Base-by-base conservation (phyloP, 1,140 invertebrate genomes). In the Drosophila tropicalis region DNA sequence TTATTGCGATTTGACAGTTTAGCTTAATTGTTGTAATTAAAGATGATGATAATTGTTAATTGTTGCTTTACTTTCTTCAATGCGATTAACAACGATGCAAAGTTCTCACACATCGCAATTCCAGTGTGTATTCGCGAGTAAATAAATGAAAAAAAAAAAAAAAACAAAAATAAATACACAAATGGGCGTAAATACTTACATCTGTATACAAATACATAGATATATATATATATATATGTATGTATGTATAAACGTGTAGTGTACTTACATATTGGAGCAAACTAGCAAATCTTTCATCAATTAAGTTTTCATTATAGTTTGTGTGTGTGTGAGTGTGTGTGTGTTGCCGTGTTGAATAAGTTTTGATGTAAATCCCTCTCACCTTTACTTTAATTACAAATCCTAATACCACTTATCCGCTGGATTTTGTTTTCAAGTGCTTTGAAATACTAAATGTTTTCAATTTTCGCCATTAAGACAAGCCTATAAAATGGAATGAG, bases 401-500 rank as follows among this genome's bases (percentile, higher is more conserved):
- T 10, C 1, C 9, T 39, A 10, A 12, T 39, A 12, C 36, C 9
- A 39, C 36, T 39, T 12, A 12, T 12, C 36, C 36, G 12, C 36
- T 39, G 36, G 10, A 39, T 39, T 39, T 51, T 22, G 17, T 32
- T 76, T 79, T 76, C 44, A 76, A 80, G 72, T 84, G 81, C 81
- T 79, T 51, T 81, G 73, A 85, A 84, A 79, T 79, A 69, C 55
- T 68, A 87, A 83, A 71, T 89, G 76, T 67, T 86, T 86, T 82
- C 75, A 69, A 79, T 81, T 81, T 81, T 86, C 66, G 79, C 82
- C 70, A 86, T 85, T 86, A 79, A 83, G 83, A 89, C 83, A 83
- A 87, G 83, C 83, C 83, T 89, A 83, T 80, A 89, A 89, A 83
- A 58, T 58, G 56, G 39, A 51, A 51, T 51, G 17, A 51, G 19